Conservation (phyloP, 2,888 invertebrate genomes). For the Opisthograptis luteolata region DNA sequence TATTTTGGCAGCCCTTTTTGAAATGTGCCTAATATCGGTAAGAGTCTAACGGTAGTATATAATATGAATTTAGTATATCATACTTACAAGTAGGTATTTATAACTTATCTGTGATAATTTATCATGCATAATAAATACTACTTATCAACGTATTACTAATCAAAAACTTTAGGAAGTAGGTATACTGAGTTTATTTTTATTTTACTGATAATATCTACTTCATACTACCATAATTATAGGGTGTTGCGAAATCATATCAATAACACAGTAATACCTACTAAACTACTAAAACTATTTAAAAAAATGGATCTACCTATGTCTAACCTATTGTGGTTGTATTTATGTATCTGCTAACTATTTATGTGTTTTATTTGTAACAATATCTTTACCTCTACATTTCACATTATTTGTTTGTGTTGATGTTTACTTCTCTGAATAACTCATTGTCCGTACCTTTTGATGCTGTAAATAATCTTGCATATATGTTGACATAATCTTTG, state of each 20-base stretch:
- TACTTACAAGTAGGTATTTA: not conserved
- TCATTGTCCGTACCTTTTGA: constrained; percentile 9
- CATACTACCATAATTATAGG: not conserved
- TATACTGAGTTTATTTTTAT: not conserved
- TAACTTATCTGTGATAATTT: not conserved
- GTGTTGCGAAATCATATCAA: not conserved
- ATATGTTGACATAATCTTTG: constrained; percentile 27
- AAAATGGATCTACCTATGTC: not conserved
- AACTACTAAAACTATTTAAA: not conserved
- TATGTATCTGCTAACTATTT: not conserved
- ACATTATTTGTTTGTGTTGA: constrained; percentile 20
- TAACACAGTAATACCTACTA: not conserved
- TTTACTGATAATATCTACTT: not conserved
- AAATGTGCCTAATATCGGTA: constrained; percentile 28
- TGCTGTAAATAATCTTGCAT: constrained; percentile 36
- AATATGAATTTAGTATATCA: no score
- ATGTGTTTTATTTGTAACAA: not conserved
- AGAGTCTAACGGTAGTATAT: constrained; percentile 26
- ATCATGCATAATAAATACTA: not conserved
- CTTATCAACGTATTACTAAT: not conserved
- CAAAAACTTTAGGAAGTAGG: constrained; percentile 2
- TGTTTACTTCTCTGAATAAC: constrained; percentile 11
- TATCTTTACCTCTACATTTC: not conserved
- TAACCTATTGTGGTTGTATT: constrained; percentile 6
- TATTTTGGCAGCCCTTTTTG: constrained; percentile 26